A percentile compares a stretch with the other conserved stretches of the same genome.
phyloP scores from a whole-genome alignment of 2,113 vertebrate genomes.

The Erythrolamprus reginae region DNA sequence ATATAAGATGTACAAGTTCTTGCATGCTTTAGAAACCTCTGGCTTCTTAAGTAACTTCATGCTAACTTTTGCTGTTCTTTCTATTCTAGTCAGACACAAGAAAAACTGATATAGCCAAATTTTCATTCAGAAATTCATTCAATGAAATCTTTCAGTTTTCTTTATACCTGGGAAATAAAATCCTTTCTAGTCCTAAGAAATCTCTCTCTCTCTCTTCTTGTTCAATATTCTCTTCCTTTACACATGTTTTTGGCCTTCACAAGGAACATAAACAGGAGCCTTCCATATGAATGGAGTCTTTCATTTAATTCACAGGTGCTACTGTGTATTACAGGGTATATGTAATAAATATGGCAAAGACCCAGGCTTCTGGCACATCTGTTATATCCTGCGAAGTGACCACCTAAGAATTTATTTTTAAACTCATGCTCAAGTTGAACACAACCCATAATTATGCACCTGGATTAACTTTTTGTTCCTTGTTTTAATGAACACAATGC shows the following conservation, averaged over 20 bases:
- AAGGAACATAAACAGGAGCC: not conserved
- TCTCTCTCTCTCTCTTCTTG: accelerated
- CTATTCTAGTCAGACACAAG: not conserved
- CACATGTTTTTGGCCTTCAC: not conserved
- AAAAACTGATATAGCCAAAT: not conserved
- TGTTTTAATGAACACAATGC: not conserved
- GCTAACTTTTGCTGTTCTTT: not conserved
- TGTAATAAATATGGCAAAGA: slow-evolving; percentile 43
- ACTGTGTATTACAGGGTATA: slow-evolving; percentile 21
- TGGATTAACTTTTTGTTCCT: not conserved
- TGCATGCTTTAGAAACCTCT: not conserved
- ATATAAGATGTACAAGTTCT: not conserved
- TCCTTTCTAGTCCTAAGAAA: not conserved
- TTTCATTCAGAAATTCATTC: not conserved
- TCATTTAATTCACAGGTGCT: slow-evolving; percentile 53
- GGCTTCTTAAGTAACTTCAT: not conserved
- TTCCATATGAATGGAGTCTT: slow-evolving; percentile 50
- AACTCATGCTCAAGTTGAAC: slow-evolving; percentile 11
- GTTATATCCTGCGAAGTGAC: not conserved
- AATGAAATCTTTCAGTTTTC: not conserved
- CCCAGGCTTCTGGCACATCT: slow-evolving; percentile 38
- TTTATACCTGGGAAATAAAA: not conserved
- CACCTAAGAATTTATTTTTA: slow-evolving; percentile 29
- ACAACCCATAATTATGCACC: not conserved
- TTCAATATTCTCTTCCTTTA: slow-evolving; percentile 8